Percentiles rank a stretch among this genome's conserved stretches.
These are phyloP conservation scores for Parazoanthus atlanticus DNA, from an alignment of 92 coral and sea anemone genomes.

Conservation along the genomic window DNA sequence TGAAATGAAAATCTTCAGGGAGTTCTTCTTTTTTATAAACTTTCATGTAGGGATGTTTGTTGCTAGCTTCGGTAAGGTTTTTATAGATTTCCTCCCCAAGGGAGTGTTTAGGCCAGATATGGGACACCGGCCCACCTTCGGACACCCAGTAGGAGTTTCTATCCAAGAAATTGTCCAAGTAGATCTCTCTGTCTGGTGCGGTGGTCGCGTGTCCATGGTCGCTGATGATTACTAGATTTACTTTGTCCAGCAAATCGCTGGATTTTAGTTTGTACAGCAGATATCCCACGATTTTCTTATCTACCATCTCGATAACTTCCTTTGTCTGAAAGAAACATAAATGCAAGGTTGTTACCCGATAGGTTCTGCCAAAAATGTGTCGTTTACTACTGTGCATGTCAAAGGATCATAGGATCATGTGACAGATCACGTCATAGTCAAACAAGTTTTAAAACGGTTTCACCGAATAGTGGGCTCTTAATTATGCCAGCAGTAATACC, in stretches of 20 bases:
- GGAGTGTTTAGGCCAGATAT: constrained; percentile 35
- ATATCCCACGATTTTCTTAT: constrained; percentile 62
- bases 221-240: constrained; percentile 71
- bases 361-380: no score
- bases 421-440: no score
- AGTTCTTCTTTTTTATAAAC: constrained; percentile 72
- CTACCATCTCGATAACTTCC: constrained; percentile 53
- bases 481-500: no score
- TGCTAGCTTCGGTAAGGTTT: constrained; percentile 54
- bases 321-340: constrained; percentile 11
- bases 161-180: constrained; percentile 64
- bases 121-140: constrained; percentile 11
- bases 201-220: constrained; percentile 85
- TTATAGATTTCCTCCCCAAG: constrained; percentile 59
- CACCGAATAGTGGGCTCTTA: no score
- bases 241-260: constrained; percentile 52
- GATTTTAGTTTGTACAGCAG: constrained; percentile 57
- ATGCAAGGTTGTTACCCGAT: neutral
- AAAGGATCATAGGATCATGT: no score
- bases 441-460: no score
- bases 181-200: constrained; percentile 57
- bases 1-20: constrained; percentile 65
- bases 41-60: constrained; percentile 58
- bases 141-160: constrained; percentile 45
- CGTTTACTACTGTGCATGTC: no score